Percentiles rank a stretch among this genome's conserved stretches.
Evolutionary conservation across 2,797 vertebrate species (phyloP).

Genomic region (Rachycentron canadum): DNA sequence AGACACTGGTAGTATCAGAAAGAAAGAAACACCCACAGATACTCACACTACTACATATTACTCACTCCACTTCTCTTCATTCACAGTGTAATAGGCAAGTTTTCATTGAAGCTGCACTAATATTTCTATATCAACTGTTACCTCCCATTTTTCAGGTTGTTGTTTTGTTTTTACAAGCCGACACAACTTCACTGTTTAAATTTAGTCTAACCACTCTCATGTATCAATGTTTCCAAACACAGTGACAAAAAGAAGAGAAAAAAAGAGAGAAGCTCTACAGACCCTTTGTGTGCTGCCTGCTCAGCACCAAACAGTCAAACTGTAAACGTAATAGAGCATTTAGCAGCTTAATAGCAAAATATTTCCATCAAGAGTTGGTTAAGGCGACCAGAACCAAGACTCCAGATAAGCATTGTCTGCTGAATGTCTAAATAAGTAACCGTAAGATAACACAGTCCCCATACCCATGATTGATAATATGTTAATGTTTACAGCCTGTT

Average conservation of each 20-base stretch:
- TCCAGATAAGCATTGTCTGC: background rate
- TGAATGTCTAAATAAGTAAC: background rate
- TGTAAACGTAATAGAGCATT: constrained; percentile 9
- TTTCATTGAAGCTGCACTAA: background rate
- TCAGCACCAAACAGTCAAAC: background rate
- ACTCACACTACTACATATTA: too few relatives aligned
- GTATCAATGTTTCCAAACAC: background rate
- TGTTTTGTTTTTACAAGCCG: constrained; percentile 15
- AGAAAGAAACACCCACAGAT: background rate
- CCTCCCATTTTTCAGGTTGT: background rate
- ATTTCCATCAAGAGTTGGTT: background rate
- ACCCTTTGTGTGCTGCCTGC: background rate
- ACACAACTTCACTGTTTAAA: background rate
- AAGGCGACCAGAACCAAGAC: background rate
- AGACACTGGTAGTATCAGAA: background rate
- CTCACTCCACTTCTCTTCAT: background rate
- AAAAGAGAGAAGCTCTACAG: too few relatives aligned
- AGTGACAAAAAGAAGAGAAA: background rate
- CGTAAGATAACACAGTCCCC: background rate
- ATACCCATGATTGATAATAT: background rate
- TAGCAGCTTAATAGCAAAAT: constrained; percentile 29
- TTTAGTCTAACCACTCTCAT: constrained; percentile 1
- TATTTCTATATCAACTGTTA: background rate
- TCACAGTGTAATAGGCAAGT: background rate
- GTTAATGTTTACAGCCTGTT: background rate